Percentiles rank a stretch among this genome's conserved stretches.
Conservation (phyloP, 2,797 vertebrate species). For the Gadopsis marmoratus region DNA sequence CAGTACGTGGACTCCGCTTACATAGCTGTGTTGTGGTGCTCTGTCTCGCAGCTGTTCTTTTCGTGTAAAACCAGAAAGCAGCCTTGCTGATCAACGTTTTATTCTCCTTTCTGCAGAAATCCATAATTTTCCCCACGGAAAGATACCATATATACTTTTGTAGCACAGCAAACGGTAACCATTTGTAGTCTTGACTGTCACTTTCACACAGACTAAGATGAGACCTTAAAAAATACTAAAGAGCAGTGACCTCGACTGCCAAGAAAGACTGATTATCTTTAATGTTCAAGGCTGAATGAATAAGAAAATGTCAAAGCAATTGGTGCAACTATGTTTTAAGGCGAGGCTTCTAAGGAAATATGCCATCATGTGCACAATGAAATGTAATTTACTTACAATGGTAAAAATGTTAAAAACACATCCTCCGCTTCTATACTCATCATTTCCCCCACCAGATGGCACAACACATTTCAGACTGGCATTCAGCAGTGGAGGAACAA, state of each 20-base stretch:
- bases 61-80: neutral
- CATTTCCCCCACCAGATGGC: slow-evolving; percentile 34
- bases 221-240: slow-evolving; percentile 11
- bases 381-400: slow-evolving; percentile 14
- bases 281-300: slow-evolving; percentile 24
- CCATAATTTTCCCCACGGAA: neutral
- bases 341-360: neutral
- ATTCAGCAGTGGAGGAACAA: slow-evolving; percentile 50
- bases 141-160: neutral
- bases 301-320: slow-evolving; percentile 27
- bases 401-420: neutral
- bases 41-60: neutral
- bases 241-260: neutral
- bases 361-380: neutral
- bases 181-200: neutral
- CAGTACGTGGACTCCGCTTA: neutral
- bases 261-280: neutral
- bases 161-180: neutral
- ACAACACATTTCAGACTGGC: slow-evolving; percentile 35
- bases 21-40: neutral
- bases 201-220: neutral
- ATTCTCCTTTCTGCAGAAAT: neutral
- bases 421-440: neutral
- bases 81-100: neutral
- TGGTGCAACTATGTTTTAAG: neutral